Evolutionary conservation across 1,140 invertebrate species (phyloP).

Genomic region (Drosophila serrata): DNA sequence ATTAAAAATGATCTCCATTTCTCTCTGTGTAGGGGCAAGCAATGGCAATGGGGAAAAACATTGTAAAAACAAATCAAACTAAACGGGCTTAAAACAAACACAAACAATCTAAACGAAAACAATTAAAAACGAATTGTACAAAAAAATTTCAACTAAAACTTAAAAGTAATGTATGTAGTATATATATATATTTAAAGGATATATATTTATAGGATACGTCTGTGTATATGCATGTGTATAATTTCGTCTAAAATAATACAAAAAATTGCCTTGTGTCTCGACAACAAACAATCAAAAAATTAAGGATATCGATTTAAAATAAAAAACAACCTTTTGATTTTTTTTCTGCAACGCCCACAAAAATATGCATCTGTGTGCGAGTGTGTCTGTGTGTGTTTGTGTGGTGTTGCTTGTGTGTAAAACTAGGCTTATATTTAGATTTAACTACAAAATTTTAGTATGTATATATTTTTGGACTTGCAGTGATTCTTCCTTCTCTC

Average conservation of each 20-base stretch:
- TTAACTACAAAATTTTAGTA: slow-evolving; percentile 78
- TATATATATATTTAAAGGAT: slow-evolving; percentile 34
- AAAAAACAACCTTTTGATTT: slow-evolving; percentile 46
- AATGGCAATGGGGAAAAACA: slow-evolving; percentile 24
- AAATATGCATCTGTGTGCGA: slow-evolving; percentile 1
- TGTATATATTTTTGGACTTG: slow-evolving; percentile 80
- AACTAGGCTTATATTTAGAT: slow-evolving; percentile 72
- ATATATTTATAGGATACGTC: slow-evolving; percentile 39
- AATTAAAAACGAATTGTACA: slow-evolving; percentile 55
- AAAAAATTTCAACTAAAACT: slow-evolving; percentile 72
- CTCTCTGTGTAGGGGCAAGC: slow-evolving; percentile 20
- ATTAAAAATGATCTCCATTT: slow-evolving; percentile 4
- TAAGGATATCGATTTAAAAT: not conserved
- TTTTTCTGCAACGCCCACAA: slow-evolving; percentile 52
- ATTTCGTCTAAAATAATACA: slow-evolving; percentile 53
- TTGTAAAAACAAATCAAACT: slow-evolving; percentile 40
- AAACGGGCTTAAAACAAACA: slow-evolving; percentile 60
- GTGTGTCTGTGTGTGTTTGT: slow-evolving; percentile 38
- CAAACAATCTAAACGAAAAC: slow-evolving; percentile 55
- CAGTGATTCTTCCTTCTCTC: slow-evolving; percentile 43
- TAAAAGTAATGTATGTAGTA: slow-evolving; percentile 34
- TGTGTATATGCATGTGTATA: slow-evolving; percentile 56
- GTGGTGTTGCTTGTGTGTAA: slow-evolving; percentile 46
- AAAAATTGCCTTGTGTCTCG: slow-evolving; percentile 36
- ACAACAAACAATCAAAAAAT: slow-evolving; percentile 5